Evolutionary conservation across 1,140 invertebrate genomes (phyloP).

Genomic region (Zaprionus vittiger): DNA sequence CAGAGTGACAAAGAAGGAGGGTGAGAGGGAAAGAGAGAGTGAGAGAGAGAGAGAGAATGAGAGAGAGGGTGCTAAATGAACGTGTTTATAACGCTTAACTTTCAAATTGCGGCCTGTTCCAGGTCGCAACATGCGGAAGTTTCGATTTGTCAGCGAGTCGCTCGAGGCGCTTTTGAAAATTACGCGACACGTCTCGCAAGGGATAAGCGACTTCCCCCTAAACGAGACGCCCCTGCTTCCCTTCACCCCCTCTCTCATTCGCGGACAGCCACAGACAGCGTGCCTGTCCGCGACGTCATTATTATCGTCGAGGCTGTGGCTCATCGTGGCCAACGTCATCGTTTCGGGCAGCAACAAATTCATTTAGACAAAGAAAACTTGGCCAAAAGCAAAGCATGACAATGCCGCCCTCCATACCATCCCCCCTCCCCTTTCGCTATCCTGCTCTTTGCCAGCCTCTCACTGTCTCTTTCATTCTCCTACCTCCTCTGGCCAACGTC

Average conservation of each 20-base stretch:
- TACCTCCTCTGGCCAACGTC: constrained; percentile 2
- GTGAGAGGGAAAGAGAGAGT: not conserved
- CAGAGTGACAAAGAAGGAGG: not conserved
- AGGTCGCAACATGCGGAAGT: constrained; percentile 69
- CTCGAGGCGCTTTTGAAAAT: constrained; percentile 63
- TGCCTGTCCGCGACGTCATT: constrained; percentile 54
- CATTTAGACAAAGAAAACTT: constrained; percentile 54
- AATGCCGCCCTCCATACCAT: not conserved
- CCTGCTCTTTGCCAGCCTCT: not conserved
- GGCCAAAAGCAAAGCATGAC: constrained; percentile 50
- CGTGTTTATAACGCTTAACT: constrained; percentile 82
- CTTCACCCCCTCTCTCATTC: not conserved
- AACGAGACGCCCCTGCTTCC: not conserved
- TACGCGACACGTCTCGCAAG: constrained; percentile 53
- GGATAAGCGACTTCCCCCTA: constrained; percentile 3
- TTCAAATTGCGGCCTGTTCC: constrained; percentile 65
- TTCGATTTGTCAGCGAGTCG: constrained; percentile 73
- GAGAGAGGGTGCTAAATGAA: constrained; percentile 59
- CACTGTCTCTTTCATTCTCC: not conserved
- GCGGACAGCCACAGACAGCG: constrained; percentile 20
- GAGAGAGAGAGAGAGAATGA: not conserved
- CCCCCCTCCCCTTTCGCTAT: not conserved
- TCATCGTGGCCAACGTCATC: constrained; percentile 51
- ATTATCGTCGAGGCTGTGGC: constrained; percentile 21
- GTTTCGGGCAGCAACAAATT: constrained; percentile 45